A percentile compares a stretch with the other conserved stretches of the same genome.
phyloP scores from a whole-genome alignment of 2,888 invertebrate species.

The Tenthredo scrophulariae region DNA sequence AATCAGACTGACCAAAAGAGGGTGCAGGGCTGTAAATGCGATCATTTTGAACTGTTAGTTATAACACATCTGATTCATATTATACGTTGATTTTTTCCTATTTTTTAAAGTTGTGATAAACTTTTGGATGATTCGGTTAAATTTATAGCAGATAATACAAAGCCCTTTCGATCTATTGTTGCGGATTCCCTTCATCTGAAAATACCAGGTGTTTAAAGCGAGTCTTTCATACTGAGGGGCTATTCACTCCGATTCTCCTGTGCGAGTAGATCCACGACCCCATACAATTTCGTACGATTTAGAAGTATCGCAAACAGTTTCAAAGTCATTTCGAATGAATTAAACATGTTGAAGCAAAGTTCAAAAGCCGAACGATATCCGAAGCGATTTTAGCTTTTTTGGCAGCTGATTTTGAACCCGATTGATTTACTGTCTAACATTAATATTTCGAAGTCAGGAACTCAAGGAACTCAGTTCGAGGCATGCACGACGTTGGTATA shows the following conservation, averaged over 20 bases:
- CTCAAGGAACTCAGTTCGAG: background rate
- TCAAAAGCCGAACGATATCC: background rate
- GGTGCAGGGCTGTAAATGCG: background rate
- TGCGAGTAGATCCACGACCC: background rate
- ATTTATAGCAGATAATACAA: background rate
- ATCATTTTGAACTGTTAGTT: background rate
- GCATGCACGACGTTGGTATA: background rate
- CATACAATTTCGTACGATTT: background rate
- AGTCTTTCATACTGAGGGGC: background rate
- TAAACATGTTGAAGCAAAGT: background rate
- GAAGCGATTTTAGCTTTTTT: background rate
- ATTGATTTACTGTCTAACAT: background rate
- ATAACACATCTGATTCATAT: background rate
- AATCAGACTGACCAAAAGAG: background rate
- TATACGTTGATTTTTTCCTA: background rate
- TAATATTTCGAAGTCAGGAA: background rate
- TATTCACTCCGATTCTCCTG: background rate
- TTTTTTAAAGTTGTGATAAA: background rate
- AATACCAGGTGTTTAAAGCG: background rate
- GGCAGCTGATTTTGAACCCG: background rate
- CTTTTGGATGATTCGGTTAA: background rate
- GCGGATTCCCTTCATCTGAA: background rate
- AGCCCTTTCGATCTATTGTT: background rate
- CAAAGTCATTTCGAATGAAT: background rate
- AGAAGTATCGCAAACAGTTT: background rate